These are phyloP conservation scores for Amaurobius ferox DNA, from an alignment of 2,888 invertebrate species.

Conservation along the genomic window DNA sequence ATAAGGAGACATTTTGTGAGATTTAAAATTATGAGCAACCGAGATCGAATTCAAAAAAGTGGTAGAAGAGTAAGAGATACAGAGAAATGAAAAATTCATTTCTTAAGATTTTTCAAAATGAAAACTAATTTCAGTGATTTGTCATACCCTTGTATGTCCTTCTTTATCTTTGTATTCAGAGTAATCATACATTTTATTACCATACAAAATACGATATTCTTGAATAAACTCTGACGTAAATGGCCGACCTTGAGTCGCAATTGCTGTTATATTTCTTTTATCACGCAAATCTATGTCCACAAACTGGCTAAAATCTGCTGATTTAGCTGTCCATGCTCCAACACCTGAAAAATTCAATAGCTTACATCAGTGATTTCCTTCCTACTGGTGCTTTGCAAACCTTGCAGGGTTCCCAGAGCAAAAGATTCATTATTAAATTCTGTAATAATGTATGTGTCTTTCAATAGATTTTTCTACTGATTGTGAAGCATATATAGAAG, in stretches of 20 bases:
- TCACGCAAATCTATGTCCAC: slow-evolving; percentile 92
- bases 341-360: slow-evolving; percentile 66
- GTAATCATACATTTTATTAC: slow-evolving; percentile 92
- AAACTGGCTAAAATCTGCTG: slow-evolving; percentile 94
- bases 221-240: slow-evolving; percentile 93
- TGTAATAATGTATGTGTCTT: no score
- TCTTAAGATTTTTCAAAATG: background rate
- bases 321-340: slow-evolving; percentile 90
- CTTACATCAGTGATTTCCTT: no score
- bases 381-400: no score
- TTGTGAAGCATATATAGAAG: no score
- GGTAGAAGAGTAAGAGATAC: background rate
- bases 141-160: slow-evolving; percentile 87
- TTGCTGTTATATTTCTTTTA: slow-evolving; percentile 91
- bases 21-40: no score
- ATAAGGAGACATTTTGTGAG: no score
- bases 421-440: no score
- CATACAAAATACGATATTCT: slow-evolving; percentile 95
- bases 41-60: background rate
- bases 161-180: slow-evolving; percentile 92
- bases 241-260: slow-evolving; percentile 92
- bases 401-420: no score
- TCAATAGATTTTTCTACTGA: no score
- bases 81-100: background rate
- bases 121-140: no score